Percentiles rank a stretch among this genome's conserved stretches.
Evolutionary conservation across 2,113 vertebrate species (phyloP).

Genomic region (Leptosomus discolor): DNA sequence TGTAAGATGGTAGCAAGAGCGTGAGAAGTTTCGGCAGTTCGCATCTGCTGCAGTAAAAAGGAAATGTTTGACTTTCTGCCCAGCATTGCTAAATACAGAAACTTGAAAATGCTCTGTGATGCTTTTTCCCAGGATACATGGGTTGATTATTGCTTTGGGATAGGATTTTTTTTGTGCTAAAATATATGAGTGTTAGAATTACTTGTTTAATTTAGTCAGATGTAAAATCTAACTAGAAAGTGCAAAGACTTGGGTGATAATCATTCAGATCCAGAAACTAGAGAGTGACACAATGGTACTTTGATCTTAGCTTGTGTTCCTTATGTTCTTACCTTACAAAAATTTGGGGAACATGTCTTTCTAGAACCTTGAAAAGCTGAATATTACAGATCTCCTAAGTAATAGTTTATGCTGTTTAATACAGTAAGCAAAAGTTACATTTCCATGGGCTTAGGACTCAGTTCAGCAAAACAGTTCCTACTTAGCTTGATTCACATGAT

Average conservation of each 20-base stretch:
- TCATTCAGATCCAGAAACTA: background rate
- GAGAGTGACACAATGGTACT: background rate
- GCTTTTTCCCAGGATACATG: constrained; percentile 23
- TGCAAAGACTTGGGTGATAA: background rate
- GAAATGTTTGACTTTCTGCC: constrained; percentile 65
- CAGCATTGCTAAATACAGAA: constrained; percentile 51
- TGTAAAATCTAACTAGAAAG: background rate
- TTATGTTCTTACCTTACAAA: background rate
- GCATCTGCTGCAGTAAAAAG: constrained; percentile 9
- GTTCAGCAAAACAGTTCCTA: background rate
- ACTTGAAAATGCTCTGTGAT: constrained; percentile 29
- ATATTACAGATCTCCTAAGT: background rate
- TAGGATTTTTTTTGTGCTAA: background rate
- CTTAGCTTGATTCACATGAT: background rate
- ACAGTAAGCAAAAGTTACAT: background rate
- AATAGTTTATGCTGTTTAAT: background rate
- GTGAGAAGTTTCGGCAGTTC: constrained; percentile 52
- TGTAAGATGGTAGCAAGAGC: constrained; percentile 23
- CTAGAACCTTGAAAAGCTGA: background rate
- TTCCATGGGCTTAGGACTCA: background rate
- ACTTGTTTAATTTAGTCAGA: background rate
- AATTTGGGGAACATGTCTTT: background rate
- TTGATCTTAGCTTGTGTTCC: background rate
- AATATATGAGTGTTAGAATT: background rate
- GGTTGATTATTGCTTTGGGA: background rate